These are phyloP conservation scores for Gymnarchus niloticus DNA, from an alignment of 2,113 vertebrate species.

Conservation along the genomic window DNA sequence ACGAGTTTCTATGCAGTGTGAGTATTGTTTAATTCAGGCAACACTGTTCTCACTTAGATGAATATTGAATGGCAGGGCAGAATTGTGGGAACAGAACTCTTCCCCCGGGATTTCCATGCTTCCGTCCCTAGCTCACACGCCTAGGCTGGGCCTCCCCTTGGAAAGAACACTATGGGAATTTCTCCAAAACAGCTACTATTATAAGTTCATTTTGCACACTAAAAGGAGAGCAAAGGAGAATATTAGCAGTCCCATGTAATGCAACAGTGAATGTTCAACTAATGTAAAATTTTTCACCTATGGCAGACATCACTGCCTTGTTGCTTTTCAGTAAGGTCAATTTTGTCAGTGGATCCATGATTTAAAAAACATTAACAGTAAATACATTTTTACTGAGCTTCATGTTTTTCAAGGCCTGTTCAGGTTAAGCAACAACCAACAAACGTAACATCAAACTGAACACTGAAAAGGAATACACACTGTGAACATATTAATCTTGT, in stretches of 20 bases:
- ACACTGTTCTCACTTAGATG: not conserved
- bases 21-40: not conserved
- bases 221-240: not conserved
- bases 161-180: not conserved
- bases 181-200: not conserved
- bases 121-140: not conserved
- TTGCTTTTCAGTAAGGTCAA: not conserved
- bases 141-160: not conserved
- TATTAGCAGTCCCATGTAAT: not conserved
- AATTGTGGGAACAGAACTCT: not conserved
- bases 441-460: not conserved
- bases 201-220: not conserved
- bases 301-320: not conserved
- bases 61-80: not conserved
- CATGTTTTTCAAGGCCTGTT: not conserved
- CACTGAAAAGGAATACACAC: not conserved
- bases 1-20: too few species aligned
- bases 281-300: not conserved
- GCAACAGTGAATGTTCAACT: not conserved
- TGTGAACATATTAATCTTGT: not conserved
- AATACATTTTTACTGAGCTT: not conserved
- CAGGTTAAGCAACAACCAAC: not conserved
- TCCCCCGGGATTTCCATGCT: slow-evolving; percentile 8
- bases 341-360: not conserved
- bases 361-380: not conserved